Evolutionary conservation across 2,113 vertebrate species (phyloP), one percentile per base, ranked within the genome.

Genomic region (Daubentonia madagascariensis): DNA sequence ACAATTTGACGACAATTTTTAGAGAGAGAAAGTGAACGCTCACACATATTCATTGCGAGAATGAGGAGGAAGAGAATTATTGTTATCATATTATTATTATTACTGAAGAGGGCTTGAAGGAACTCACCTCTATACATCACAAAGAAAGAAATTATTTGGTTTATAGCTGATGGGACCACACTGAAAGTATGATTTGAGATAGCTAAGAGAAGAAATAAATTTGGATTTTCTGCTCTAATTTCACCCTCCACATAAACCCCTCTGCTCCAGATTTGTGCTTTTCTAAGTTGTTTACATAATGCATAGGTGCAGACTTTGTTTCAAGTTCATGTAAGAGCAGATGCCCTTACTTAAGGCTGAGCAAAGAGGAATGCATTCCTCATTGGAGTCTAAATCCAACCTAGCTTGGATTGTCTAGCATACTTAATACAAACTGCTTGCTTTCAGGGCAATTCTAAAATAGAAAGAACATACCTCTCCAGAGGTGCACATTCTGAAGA

Each of bases 311-410:
- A 96, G 68, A 94, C 75, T 93, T 93, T 95, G 78, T 93, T 90
- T 96, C 68, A 76, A 95, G 94, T 96, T 92, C 96, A 84, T 86
- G 28, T 50, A 59, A 75, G 80, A 96, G 89, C 83, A 84, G 83
- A 96, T 93, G 78, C 72, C 52, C 95, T 81, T 63, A 87, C 48
- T 94, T 70, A 65, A 70, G 45, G 50, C 72, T 93, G n/a, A 97
- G 65, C 61, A 35, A 80, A 92, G 83, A 93, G 67, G 89, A 93
- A 94, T 32, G 10, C 95, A 91, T 91, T 85, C 76, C 86, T 96
- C 67, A n/a, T 54, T 90, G 61, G 54, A 81, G 84, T 80, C 57
- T 50, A 73, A 78, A 91, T 75, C 30, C 84, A 96, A 61, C 18
- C 94, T 91, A 40, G 28, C 30, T 37, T 43, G 81, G 50, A 54